Conservation (phyloP, 2,797 vertebrate genomes). For the Tragopan temminckii region DNA sequence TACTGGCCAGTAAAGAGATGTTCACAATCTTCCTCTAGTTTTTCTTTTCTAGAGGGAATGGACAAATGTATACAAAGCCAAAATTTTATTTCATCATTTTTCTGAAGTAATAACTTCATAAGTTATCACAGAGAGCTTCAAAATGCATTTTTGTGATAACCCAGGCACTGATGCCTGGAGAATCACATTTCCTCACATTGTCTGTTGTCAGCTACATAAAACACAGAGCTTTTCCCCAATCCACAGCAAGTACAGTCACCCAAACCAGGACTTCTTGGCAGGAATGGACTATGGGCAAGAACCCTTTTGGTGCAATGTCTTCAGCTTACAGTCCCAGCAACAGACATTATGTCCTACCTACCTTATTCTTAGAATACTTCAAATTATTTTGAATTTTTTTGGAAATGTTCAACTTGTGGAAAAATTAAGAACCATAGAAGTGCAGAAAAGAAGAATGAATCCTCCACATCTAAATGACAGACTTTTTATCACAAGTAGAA, state of each 20-base stretch:
- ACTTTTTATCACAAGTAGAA: neutral
- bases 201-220: neutral
- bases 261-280: neutral
- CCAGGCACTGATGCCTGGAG: rapidly evolving
- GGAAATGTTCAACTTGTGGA: neutral
- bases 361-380: neutral
- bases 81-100: neutral
- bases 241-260: neutral
- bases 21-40: neutral
- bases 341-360: rapidly evolving
- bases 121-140: neutral
- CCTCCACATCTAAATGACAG: neutral
- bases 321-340: neutral
- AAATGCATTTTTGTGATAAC: neutral
- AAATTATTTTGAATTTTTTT: neutral
- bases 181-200: neutral
- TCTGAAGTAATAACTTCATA: neutral
- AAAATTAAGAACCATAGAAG: neutral
- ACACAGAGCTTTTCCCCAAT: neutral
- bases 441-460: neutral
- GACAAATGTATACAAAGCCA: neutral
- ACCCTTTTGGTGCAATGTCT: neutral
- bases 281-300: neutral
- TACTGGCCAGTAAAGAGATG: neutral
- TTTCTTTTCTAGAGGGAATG: neutral